These are phyloP conservation scores for Loxodonta africana DNA, from an alignment of 2,113 vertebrate genomes.

Conservation along the genomic window DNA sequence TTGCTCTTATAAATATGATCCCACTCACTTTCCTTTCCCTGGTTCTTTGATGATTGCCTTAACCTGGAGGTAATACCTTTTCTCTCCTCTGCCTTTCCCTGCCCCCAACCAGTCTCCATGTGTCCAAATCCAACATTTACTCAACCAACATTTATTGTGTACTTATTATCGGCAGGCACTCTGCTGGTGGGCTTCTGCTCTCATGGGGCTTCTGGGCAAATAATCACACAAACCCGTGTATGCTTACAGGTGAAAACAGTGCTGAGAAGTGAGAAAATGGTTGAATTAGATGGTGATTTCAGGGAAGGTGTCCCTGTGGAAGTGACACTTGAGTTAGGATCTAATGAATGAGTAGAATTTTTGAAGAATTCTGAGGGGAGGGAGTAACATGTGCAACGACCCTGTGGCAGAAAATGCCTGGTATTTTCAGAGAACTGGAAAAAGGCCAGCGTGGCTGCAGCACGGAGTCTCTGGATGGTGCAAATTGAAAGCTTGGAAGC, in stretches of 20 bases:
- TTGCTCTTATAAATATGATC: background rate
- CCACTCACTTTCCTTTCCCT: background rate
- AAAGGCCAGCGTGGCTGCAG: background rate
- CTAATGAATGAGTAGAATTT: background rate
- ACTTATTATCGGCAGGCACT: background rate
- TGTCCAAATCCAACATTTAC: background rate
- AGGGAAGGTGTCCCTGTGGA: background rate
- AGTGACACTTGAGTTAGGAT: background rate
- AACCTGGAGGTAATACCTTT: background rate
- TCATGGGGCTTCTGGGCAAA: background rate
- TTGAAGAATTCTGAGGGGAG: background rate
- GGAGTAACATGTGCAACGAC: background rate
- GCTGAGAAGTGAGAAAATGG: background rate
- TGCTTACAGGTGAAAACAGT: background rate
- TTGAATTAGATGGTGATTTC: background rate
- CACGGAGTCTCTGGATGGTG: background rate
- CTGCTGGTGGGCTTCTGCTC: background rate
- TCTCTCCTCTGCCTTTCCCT: background rate
- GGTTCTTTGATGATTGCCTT: background rate
- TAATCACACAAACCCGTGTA: background rate
- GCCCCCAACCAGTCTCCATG: background rate
- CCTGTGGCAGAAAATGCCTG: background rate
- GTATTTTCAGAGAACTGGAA: constrained; percentile 3
- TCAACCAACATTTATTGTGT: background rate
- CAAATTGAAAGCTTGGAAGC: too few species aligned